Conservation (phyloP, 2,113 vertebrate genomes). For the Vimba vimba region DNA sequence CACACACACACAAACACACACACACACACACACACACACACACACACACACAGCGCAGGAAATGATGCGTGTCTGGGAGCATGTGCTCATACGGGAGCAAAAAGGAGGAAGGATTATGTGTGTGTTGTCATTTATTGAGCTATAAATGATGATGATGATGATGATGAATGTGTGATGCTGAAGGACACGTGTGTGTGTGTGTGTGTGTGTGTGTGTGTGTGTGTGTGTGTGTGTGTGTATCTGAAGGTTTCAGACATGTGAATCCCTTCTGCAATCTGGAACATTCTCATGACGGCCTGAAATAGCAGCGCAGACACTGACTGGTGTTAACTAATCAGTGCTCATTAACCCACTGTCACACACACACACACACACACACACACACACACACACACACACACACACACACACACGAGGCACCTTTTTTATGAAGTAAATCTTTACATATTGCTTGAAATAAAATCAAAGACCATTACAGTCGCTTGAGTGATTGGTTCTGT, state of each 20-base stretch:
- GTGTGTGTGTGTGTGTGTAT: no score
- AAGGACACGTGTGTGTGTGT: background rate
- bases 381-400: constrained; percentile 30
- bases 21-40: constrained; percentile 9
- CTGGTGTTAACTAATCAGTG: constrained; percentile 20
- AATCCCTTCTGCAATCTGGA: background rate
- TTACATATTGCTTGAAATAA: no score
- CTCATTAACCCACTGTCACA: background rate
- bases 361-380: constrained; percentile 39
- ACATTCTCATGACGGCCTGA: background rate
- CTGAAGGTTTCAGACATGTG: background rate
- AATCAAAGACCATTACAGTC: no score
- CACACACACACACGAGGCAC: no score
- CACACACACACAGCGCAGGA: background rate
- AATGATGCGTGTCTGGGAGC: background rate
- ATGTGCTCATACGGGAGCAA: background rate
- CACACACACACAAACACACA: constrained; percentile 25
- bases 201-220: no score
- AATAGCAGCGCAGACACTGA: constrained; percentile 10
- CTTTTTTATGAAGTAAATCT: no score
- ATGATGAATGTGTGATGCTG: background rate
- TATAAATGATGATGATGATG: background rate
- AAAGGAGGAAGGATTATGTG: background rate
- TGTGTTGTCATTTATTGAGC: background rate
- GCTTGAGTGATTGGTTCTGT: background rate